Evolutionary conservation across 2,888 invertebrate genomes (phyloP).

Genomic region (Oscheius sp.): DNA sequence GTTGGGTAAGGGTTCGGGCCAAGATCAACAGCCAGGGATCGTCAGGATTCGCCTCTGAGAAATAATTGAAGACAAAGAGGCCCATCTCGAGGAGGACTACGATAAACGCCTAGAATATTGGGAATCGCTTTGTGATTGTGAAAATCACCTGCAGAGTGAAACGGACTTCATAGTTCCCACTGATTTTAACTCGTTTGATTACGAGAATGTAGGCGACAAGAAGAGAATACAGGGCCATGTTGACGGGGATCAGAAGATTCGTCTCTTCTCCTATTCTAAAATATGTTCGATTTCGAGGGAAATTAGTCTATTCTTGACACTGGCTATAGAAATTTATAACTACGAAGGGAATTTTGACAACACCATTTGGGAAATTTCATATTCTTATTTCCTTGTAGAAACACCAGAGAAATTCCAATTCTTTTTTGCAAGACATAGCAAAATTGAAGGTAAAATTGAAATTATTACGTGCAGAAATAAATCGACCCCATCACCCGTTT

Average conservation of each 20-base stretch:
- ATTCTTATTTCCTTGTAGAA: neutral
- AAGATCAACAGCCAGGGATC: conserved; percentile 4
- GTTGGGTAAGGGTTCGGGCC: neutral
- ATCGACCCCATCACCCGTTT: too few relatives aligned
- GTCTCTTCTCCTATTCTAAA: neutral
- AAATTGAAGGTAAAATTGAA: too few relatives aligned
- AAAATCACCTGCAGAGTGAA: conserved; percentile 15
- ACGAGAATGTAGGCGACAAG: conserved; percentile 5
- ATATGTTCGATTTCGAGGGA: too few relatives aligned
- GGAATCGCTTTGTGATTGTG: neutral
- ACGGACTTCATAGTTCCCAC: conserved; percentile 6
- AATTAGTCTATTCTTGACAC: too few relatives aligned
- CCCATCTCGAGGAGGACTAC: conserved; percentile 2
- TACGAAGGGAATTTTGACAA: too few relatives aligned
- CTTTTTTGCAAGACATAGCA: too few relatives aligned
- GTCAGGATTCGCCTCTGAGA: neutral
- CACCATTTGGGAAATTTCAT: too few relatives aligned
- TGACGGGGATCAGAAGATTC: conserved; percentile 16
- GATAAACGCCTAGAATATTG: conserved; percentile 10
- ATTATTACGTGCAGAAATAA: too few relatives aligned
- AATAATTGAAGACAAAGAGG: neutral
- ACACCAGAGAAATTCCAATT: too few relatives aligned
- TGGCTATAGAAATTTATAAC: too few relatives aligned
- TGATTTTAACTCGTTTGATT: neutral
- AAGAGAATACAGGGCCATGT: neutral